These are phyloP conservation scores for Neopelma chrysocephalum DNA, from an alignment of 2,797 vertebrate genomes.

Conservation along the genomic window DNA sequence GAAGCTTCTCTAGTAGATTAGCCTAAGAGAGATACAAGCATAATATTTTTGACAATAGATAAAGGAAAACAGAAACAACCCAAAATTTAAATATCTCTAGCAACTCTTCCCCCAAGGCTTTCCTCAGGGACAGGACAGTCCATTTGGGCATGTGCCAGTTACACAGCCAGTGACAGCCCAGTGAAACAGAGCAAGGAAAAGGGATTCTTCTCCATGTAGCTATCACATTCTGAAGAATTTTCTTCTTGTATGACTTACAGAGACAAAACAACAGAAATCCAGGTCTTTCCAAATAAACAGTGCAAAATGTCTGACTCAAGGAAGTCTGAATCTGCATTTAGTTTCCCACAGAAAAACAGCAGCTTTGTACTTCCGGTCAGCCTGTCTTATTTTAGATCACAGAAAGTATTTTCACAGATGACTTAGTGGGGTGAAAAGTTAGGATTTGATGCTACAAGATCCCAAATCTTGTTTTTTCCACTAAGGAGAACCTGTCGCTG, in stretches of 20 bases:
- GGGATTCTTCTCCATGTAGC: background rate
- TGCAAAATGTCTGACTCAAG: background rate
- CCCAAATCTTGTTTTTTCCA: background rate
- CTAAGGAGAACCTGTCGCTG: background rate
- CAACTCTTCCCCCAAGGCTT: background rate
- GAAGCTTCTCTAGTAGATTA: background rate
- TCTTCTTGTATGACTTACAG: background rate
- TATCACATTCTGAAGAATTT: background rate
- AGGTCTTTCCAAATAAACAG: background rate
- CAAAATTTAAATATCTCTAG: background rate
- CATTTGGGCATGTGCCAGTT: background rate
- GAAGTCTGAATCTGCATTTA: background rate
- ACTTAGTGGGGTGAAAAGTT: background rate
- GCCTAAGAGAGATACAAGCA: background rate
- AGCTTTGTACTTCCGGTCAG: background rate
- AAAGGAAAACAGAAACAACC: background rate
- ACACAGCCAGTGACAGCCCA: fast-evolving
- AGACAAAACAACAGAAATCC: background rate
- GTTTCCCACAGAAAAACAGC: constrained; percentile 2
- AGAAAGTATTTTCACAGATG: constrained; percentile 21
- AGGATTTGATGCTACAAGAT: background rate
- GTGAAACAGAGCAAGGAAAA: background rate
- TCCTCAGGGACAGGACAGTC: background rate
- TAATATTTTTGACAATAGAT: background rate
- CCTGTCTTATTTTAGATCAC: background rate